phyloP scores from a whole-genome alignment of 2,113 vertebrate genomes.

The Rhinichthys klamathensis region DNA sequence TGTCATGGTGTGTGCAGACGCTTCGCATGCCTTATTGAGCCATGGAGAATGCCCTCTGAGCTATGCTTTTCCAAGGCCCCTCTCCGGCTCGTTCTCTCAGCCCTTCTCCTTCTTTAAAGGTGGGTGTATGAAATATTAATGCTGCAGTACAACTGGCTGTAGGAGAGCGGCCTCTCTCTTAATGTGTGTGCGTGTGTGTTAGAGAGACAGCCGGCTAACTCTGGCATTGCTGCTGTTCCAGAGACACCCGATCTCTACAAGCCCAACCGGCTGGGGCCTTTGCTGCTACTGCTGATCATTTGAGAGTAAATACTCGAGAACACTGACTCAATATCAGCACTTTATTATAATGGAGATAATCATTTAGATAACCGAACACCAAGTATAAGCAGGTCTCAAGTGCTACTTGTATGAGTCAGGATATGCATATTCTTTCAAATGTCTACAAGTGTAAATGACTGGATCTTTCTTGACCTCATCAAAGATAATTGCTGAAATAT shows the following conservation, averaged over 20 bases:
- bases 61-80: slow-evolving; percentile 39
- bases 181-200: slow-evolving; percentile 35
- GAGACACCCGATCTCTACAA: slow-evolving; percentile 55
- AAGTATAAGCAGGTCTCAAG: neutral
- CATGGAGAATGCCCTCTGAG: slow-evolving; percentile 38
- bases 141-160: slow-evolving; percentile 56
- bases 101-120: slow-evolving; percentile 54
- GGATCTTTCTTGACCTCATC: neutral
- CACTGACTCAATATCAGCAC: slow-evolving; percentile 14
- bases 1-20: slow-evolving; percentile 26
- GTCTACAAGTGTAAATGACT: neutral
- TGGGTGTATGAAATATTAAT: slow-evolving; percentile 69
- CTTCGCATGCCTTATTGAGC: slow-evolving; percentile 47
- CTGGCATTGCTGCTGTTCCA: slow-evolving; percentile 41
- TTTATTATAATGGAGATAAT: neutral
- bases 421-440: neutral
- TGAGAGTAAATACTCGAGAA: slow-evolving; percentile 22
- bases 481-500: neutral
- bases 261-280: slow-evolving; percentile 33
- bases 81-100: slow-evolving; percentile 21
- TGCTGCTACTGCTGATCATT: slow-evolving; percentile 35
- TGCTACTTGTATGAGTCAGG: neutral
- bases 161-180: slow-evolving; percentile 51
- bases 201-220: slow-evolving; percentile 6
- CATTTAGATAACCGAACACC: neutral